Evolutionary conservation across 53 echinoderm and acorn worm genomes (phyloP).

Genomic region (Holothuria leucospilota): DNA sequence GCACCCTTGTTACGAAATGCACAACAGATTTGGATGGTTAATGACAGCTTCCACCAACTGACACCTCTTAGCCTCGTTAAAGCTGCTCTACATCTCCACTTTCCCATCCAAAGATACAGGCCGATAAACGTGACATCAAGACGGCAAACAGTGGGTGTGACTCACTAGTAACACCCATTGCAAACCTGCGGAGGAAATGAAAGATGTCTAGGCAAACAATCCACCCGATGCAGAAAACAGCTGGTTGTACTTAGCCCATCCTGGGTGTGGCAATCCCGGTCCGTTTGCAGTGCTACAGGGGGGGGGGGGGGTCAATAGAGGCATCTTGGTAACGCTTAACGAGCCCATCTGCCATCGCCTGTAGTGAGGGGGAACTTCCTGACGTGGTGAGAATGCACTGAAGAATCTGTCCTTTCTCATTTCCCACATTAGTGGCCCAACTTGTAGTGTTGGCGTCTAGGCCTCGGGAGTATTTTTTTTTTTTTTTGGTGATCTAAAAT

Average conservation of each 20-base stretch:
- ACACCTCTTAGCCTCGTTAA: not conserved
- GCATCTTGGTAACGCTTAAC: slow-evolving; percentile 55
- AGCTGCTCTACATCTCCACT: slow-evolving; percentile 12
- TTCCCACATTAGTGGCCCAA: slow-evolving; percentile 76
- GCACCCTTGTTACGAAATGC: not conserved
- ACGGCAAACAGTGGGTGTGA: slow-evolving; percentile 61
- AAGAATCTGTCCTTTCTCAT: slow-evolving; percentile 69
- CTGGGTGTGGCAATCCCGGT: slow-evolving; percentile 68
- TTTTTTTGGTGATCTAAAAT: slow-evolving; percentile 60
- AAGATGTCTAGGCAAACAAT: slow-evolving; percentile 68
- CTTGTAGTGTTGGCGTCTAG: slow-evolving; percentile 30
- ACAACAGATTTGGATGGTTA: too few species aligned
- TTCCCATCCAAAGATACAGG: slow-evolving; percentile 64
- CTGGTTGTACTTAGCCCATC: slow-evolving; percentile 39
- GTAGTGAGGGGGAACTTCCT: slow-evolving; percentile 46
- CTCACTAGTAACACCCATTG: slow-evolving; percentile 53
- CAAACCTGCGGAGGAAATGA: slow-evolving; percentile 78
- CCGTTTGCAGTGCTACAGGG: slow-evolving; percentile 69
- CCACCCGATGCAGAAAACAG: slow-evolving; percentile 65
- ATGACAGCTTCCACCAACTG: too few species aligned
- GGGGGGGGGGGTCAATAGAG: slow-evolving; percentile 53
- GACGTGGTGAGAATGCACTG: slow-evolving; percentile 63
- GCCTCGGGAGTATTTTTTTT: too few species aligned
- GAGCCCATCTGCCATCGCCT: slow-evolving; percentile 59
- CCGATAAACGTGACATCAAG: slow-evolving; percentile 61